Evolutionary conservation across 2,888 invertebrate species (phyloP), one percentile per base, ranked within the genome.

Genomic region (Hesperia comma): DNA sequence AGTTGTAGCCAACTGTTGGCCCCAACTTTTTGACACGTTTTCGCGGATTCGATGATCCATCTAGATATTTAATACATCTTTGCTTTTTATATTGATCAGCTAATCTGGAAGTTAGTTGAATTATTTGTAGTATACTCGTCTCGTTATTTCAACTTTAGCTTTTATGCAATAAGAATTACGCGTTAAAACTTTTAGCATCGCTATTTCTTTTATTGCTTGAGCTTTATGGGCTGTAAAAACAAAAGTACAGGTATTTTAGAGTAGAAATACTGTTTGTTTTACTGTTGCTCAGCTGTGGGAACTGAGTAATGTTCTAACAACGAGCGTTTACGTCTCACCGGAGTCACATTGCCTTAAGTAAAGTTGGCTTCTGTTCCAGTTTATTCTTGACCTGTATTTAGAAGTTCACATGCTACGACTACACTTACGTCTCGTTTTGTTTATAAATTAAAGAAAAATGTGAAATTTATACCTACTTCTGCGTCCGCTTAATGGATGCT

Each of bases 191-290:
- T 66, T 60, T n/a, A 66, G 60, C 41, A 54, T 41, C 21, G 54
- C 64, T 58, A 51, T 58, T 64, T 46, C 32, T 60, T 66, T 66
- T 60, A 60, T 60, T 66, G 53, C 60, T 43, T 46, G 46, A 41
- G 60, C 54, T 66, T 66, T 66, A 66, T 66, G 53, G 60, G 21
- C 21, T 32, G 54, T 66, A 66, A 66, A 60, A 46, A 37, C 32
- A 60, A 60, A 66, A 58, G 53, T 19, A 58, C 64, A 64, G 54
- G 66, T 60, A 66, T 66, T 66, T 60, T 58, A 60, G 41, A 53
- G 58, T n/a, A 53, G 41, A 64, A 64, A 58, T 64, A 64, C 64
- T 58, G 58, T 64, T 57, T 51, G 51, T 53, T 63, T 64, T 53
- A 53, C 33, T 53, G 40, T 60, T 66, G 58, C 51, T 64, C 64